Conservation (phyloP, 2,888 invertebrate genomes). For the Tupiocoris notatus region DNA sequence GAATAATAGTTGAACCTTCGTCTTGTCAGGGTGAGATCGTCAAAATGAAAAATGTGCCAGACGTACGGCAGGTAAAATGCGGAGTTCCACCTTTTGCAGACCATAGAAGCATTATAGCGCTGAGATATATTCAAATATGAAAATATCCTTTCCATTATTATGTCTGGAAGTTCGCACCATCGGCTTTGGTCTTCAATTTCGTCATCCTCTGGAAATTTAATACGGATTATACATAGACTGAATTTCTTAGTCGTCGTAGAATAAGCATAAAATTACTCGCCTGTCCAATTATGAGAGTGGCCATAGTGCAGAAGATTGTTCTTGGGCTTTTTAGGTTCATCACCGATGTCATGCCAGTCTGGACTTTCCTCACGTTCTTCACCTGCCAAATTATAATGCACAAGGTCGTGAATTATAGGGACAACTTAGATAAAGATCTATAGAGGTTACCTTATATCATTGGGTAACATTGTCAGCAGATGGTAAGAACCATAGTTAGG, state of each 20-base stretch:
- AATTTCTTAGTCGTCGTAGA: neutral
- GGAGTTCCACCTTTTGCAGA: conserved; percentile 65
- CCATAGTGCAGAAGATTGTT: conserved; percentile 14
- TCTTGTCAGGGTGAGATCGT: conserved; percentile 71
- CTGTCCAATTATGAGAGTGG: conserved; percentile 16
- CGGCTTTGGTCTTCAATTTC: conserved; percentile 56
- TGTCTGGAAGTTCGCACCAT: conserved; percentile 70
- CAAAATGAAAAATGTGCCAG: conserved; percentile 72
- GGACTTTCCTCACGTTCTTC: conserved; percentile 8
- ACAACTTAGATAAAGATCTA: too few species aligned
- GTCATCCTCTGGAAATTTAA: conserved; percentile 23
- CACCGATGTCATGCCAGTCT: conserved; percentile 25
- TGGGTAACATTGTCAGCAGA: too few species aligned
- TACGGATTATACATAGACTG: neutral
- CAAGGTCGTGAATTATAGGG: too few species aligned
- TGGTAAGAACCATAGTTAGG: too few species aligned
- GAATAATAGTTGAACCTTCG: conserved; percentile 76
- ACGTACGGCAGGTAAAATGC: conserved; percentile 71
- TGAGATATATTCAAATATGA: conserved; percentile 66
- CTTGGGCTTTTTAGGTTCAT: conserved; percentile 9
- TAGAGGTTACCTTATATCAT: too few species aligned
- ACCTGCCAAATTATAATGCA: too few species aligned
- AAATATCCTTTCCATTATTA: conserved; percentile 72
- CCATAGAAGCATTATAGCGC: conserved; percentile 72
- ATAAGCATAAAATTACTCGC: neutral